phyloP scores from a whole-genome alignment of 2,797 vertebrate genomes.

The Tinamus major region DNA sequence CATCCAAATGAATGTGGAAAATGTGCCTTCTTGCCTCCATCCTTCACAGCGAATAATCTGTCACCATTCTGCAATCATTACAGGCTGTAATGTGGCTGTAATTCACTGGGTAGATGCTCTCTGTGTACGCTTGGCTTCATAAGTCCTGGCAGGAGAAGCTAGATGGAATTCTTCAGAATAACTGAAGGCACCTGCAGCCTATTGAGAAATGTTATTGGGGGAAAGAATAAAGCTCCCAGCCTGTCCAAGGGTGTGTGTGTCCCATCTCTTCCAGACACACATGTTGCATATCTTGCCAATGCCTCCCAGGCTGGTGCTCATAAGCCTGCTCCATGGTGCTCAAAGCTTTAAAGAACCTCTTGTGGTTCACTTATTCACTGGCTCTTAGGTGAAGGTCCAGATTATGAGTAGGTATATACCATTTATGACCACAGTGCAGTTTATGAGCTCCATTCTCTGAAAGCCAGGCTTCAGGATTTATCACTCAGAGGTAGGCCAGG shows the following conservation, averaged over 20 bases:
- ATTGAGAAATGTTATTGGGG: conserved; percentile 45
- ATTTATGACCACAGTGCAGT: not conserved
- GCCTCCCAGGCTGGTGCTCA: conserved; percentile 39
- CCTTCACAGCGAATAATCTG: conserved; percentile 5
- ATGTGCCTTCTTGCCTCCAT: not conserved
- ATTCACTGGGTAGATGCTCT: not conserved
- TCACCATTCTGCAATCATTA: conserved; percentile 16
- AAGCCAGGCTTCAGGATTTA: not conserved
- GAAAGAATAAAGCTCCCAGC: conserved; percentile 41
- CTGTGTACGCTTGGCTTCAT: conserved; percentile 13
- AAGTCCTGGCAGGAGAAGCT: conserved; percentile 22
- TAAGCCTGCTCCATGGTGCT: not conserved
- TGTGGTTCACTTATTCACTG: not conserved
- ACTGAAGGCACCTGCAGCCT: conserved; percentile 59
- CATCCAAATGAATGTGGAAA: conserved; percentile 26
- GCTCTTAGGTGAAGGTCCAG: not conserved
- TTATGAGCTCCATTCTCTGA: not conserved
- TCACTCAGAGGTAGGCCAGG: not conserved
- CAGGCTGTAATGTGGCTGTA: not conserved
- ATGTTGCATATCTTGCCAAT: conserved; percentile 7
- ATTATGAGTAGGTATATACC: not conserved
- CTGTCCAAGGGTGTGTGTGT: conserved; percentile 23
- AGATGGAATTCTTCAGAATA: conserved; percentile 56
- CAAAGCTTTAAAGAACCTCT: not conserved
- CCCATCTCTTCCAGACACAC: conserved; percentile 19